Percentiles rank a stretch among this genome's conserved stretches.
These are phyloP conservation scores for Hyalella azteca DNA, from an alignment of 2,888 invertebrate species.

Conservation along the genomic window DNA sequence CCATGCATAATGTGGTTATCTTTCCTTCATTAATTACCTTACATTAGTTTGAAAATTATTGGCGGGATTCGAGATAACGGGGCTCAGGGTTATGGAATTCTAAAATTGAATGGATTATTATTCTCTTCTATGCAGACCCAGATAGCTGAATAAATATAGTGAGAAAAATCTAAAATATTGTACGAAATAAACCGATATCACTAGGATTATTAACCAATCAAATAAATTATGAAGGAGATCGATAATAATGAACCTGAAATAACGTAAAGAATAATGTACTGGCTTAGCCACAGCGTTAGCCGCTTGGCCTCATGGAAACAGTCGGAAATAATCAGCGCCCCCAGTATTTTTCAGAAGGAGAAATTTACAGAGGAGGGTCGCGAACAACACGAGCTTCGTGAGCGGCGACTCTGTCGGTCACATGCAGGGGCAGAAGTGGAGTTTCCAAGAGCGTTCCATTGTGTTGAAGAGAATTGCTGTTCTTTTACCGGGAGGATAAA, in stretches of 20 bases:
- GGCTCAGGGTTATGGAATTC: no score
- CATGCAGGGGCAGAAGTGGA: neutral
- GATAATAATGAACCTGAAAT: neutral
- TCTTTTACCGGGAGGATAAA: neutral
- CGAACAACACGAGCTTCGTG: neutral
- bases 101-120: no score
- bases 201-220: neutral
- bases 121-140: no score
- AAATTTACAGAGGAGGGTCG: neutral
- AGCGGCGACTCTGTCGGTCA: neutral
- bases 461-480: neutral
- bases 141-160: no score
- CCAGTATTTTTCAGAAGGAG: neutral
- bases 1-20: no score
- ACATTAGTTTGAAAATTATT: no score
- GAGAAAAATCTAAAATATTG: no score
- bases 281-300: no score
- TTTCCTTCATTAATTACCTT: no score
- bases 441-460: neutral
- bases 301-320: no score
- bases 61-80: no score
- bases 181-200: no score
- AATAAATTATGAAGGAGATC: neutral
- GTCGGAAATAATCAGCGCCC: neutral
- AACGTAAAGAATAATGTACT: neutral